Evolutionary conservation across 2,797 vertebrate species (phyloP).

Genomic region (Channallabes apus): DNA sequence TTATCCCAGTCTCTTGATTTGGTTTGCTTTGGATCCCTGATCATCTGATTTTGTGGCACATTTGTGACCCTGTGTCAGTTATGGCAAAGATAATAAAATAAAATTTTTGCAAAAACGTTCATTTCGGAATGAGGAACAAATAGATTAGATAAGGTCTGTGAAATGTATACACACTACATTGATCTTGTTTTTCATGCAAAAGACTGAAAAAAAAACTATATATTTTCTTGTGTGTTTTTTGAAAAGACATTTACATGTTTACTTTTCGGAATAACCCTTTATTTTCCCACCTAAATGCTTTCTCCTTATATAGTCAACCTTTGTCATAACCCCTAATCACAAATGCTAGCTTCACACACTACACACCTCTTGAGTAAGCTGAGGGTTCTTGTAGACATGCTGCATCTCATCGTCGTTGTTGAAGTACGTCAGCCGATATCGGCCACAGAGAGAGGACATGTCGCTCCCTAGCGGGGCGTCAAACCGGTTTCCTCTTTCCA

Average conservation of each 20-base stretch:
- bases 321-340: background rate
- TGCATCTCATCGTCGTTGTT: slow-evolving; percentile 78
- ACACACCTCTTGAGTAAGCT: slow-evolving; percentile 81
- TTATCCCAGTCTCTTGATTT: too few species aligned
- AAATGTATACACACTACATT: background rate
- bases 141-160: background rate
- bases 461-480: slow-evolving; percentile 82
- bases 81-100: too few species aligned
- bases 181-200: background rate
- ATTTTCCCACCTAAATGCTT: background rate
- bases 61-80: too few species aligned
- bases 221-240: background rate
- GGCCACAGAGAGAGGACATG: slow-evolving; percentile 67
- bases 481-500: slow-evolving; percentile 82
- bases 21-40: too few species aligned
- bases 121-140: too few species aligned
- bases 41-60: too few species aligned
- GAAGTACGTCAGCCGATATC: slow-evolving; percentile 61
- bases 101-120: too few species aligned
- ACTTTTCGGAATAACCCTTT: background rate
- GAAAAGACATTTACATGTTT: background rate
- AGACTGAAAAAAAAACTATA: background rate
- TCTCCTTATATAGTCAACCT: background rate
- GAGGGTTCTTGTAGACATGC: slow-evolving; percentile 80
- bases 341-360: background rate